These are phyloP conservation scores for Drosophila ironensis DNA, from an alignment of 1,140 invertebrate species.

Conservation along the genomic window DNA sequence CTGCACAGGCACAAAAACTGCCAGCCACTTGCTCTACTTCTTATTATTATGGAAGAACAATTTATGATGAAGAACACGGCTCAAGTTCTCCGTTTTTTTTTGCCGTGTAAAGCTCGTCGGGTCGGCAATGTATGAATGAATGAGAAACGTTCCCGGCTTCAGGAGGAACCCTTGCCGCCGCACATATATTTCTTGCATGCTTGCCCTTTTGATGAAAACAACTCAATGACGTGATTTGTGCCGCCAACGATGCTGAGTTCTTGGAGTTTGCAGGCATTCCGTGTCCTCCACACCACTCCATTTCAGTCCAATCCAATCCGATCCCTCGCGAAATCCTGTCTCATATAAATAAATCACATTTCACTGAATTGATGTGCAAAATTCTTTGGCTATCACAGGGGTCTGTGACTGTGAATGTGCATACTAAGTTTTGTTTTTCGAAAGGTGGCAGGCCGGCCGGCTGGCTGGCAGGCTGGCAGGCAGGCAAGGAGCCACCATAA, in stretches of 20 bases:
- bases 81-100: too few species aligned
- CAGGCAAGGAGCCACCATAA: slow-evolving; percentile 12
- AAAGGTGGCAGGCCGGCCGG: too few species aligned
- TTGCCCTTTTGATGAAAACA: slow-evolving; percentile 80
- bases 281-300: background rate
- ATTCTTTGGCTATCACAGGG: slow-evolving; percentile 32
- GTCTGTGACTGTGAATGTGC: slow-evolving; percentile 1
- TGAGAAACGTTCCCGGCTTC: slow-evolving; percentile 19
- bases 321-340: slow-evolving; percentile 26
- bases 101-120: background rate
- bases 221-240: slow-evolving; percentile 79
- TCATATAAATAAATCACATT: slow-evolving; percentile 76
- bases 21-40: background rate
- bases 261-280: background rate
- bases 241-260: slow-evolving; percentile 46
- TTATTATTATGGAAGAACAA: background rate
- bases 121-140: slow-evolving; percentile 45
- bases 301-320: background rate
- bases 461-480: too few species aligned
- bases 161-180: slow-evolving; percentile 13
- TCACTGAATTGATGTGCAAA: slow-evolving; percentile 68
- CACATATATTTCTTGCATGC: slow-evolving; percentile 36
- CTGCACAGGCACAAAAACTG: background rate
- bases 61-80: too few species aligned
- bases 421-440: slow-evolving; percentile 34